A percentile compares a stretch with the other conserved stretches of the same genome.
phyloP scores from a whole-genome alignment of 2,888 invertebrate genomes.

The Agrotis segetum region DNA sequence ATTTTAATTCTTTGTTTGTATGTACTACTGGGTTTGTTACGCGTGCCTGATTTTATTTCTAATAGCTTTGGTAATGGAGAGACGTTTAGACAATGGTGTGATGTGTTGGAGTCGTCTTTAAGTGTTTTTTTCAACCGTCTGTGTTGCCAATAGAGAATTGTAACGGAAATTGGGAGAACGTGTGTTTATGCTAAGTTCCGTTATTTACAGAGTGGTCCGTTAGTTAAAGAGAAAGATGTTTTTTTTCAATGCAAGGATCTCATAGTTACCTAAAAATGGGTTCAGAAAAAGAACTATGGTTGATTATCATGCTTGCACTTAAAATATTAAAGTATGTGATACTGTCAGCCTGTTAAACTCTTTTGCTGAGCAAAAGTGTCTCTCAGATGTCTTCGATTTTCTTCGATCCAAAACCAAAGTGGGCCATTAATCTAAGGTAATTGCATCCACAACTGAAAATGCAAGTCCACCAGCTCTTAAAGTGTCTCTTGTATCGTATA shows the following conservation, averaged over 20 bases:
- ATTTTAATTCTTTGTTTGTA: conserved; percentile 52
- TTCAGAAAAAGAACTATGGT: too few relatives aligned
- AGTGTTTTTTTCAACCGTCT: background rate
- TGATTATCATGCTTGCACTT: too few relatives aligned
- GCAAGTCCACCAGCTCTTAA: too few relatives aligned
- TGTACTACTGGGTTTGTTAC: conserved; percentile 68
- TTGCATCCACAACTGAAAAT: too few relatives aligned
- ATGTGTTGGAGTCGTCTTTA: background rate
- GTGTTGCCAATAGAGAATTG: background rate
- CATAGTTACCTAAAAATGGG: background rate
- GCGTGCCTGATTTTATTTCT: conserved; percentile 65
- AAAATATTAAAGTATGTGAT: too few relatives aligned
- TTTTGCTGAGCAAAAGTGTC: too few relatives aligned
- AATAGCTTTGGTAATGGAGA: conserved; percentile 17
- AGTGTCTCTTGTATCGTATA: too few relatives aligned
- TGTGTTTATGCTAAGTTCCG: background rate
- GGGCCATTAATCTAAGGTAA: too few relatives aligned
- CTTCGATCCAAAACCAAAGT: too few relatives aligned
- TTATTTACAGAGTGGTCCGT: background rate
- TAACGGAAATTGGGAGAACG: background rate
- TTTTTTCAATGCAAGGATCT: too few relatives aligned
- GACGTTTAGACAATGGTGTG: conserved; percentile 3
- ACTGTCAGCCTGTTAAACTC: too few relatives aligned
- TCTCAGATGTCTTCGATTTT: too few relatives aligned
- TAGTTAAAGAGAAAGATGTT: background rate